Base-by-base conservation (phyloP, 2,113 vertebrate genomes). In the Microcebus jonahi region DNA sequence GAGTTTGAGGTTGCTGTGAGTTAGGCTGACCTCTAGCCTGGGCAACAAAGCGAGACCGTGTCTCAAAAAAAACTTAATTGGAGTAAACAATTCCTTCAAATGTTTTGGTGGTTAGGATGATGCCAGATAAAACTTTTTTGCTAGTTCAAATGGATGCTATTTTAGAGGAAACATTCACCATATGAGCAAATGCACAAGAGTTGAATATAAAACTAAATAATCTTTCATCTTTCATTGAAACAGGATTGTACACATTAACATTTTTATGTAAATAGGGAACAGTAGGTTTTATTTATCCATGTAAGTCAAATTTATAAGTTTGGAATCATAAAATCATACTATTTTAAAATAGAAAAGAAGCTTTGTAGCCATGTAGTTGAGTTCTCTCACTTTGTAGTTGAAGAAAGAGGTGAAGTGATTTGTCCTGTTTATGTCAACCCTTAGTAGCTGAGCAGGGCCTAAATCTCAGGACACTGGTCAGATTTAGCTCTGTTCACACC, bases 51-150 rank as follows among this genome's bases (percentile, higher is more conserved):
- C 7, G 7, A 45, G 42, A 45, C 42, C 8, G 6, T 45, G 42
- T 45, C 42, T 45, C 42, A 45, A 45, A 45, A 45, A 68, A 67
- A 73, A 53, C 50, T 90, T 84, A 50, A 59, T 79, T 82, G 61
- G 92, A 86, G n/a, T 90, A 95, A 97, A 70, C 1, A 50, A 3
- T 80, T 93, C 18, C 36, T 96, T 88, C 67, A 86, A 8, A 76
- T 83, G 15, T 75, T 88, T 89, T 79, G 61, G 31, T 95, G 65
- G 68, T 79, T 93, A 94, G 79, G 15, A 63, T 96, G 31, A 45
- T 93, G n/a, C 76, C 87, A 61, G 17, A 42, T 65, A 80, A 87
- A 88, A 18, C 27, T 71, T 67, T 70, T 86, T 68, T 76, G 21
- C 18, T 88, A 29, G n/a, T 96, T 92, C 57, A 55, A 39, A 68